Base-by-base conservation (phyloP, 2,888 invertebrate genomes). In the Temnothorax rugatulus region DNA sequence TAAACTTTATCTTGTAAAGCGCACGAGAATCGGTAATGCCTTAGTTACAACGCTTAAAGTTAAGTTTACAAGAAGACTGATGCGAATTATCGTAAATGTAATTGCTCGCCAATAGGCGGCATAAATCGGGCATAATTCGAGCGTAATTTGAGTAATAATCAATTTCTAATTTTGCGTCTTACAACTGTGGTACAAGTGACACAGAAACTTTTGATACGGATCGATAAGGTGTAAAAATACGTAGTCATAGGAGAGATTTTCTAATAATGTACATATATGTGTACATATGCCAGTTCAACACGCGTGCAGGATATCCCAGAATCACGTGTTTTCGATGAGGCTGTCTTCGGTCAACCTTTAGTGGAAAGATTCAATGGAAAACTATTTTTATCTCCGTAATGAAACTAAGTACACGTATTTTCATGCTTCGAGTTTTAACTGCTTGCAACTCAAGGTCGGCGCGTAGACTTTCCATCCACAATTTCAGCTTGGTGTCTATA, bases 61-160 rank as follows among this genome's bases (percentile, higher is more conserved):
- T 87, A 88, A 82, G 82, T 89, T 88, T 82, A 85, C 63, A 71
- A 90, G 75, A 90, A 90, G 90, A 90, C 90, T 90, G 90, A 90
- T 75, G 44, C 44, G 63, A 84, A 84, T 74, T 74, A 73, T 63
- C 75, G 47, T 74, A 50, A 44, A 75, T 63, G 61, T 63, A 54
- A 64, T 7, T 66, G 13, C 3, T 38, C 34, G 79, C 2, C 50
- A 44, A 21, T 15, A 29, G 13, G n/a, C 52, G 57, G 13, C 11
- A 18, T 44, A 34, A 59, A 34, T 47, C 7, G 5, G 21, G n/a
- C 18, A 21, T 54, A 54, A 54, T 9, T 73, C 41, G 34, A 82
- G 21, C 63, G 34, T 34, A 34, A 34, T 34, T 34, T 0, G 34
- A 34, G 34, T 34, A 34, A n/a, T 61, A 47, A 79, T 63, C 21